Evolutionary conservation across 2,888 invertebrate genomes (phyloP).

Genomic region (Anagyrus pseudococci): DNA sequence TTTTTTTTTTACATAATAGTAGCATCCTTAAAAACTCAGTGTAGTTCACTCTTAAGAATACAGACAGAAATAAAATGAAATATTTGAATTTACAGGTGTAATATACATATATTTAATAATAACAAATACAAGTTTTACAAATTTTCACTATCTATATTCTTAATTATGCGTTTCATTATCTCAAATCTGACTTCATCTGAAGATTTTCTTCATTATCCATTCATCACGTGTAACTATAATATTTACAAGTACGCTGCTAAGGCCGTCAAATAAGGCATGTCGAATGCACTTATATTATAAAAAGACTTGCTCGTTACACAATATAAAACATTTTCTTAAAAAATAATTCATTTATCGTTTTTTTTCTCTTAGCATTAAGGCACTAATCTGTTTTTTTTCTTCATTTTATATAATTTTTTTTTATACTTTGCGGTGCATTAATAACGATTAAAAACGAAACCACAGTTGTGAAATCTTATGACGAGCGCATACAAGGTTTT

Average conservation of each 20-base stretch:
- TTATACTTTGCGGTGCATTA: conserved; percentile 34
- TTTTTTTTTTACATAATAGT: too few species aligned
- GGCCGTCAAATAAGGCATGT: conserved; percentile 23
- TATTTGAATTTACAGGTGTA: conserved; percentile 30
- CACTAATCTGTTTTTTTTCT: conserved; percentile 52
- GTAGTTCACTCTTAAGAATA: conserved; percentile 33
- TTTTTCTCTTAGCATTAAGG: conserved; percentile 59
- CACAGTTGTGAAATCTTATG: conserved; percentile 5
- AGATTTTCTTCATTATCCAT: conserved; percentile 7
- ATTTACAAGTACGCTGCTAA: conserved; percentile 32
- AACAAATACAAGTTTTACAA: conserved; percentile 32
- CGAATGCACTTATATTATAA: conserved; percentile 18
- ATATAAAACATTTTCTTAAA: conserved; percentile 39
- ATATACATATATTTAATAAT: conserved; percentile 33
- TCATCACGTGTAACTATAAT: conserved; percentile 17
- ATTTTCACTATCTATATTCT: conserved; percentile 34
- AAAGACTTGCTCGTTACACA: too few species aligned
- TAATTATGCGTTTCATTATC: conserved; percentile 21
- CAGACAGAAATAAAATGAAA: conserved; percentile 22
- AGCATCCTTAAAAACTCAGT: conserved; percentile 19
- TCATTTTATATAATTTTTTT: conserved; percentile 27
- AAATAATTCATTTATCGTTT: conserved; percentile 52
- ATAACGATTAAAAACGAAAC: conserved; percentile 13
- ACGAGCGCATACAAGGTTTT: conserved; percentile 25
- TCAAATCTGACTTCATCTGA: conserved; percentile 11